Percentiles rank a stretch among this genome's conserved stretches.
These are phyloP conservation scores for Phylloscopus collybita DNA, from an alignment of 2,797 vertebrate genomes.

Conservation along the genomic window DNA sequence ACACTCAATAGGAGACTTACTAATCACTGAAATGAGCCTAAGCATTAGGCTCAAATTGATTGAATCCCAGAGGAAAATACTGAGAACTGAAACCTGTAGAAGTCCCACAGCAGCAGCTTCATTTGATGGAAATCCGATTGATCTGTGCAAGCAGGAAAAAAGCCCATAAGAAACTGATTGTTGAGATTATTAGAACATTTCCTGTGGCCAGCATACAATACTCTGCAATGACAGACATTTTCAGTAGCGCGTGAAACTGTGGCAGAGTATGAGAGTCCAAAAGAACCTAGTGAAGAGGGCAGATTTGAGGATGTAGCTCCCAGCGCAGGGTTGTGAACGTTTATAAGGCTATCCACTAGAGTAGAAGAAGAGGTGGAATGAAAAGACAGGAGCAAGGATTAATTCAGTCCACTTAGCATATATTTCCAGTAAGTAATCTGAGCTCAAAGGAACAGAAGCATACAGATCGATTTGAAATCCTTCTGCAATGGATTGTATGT, in stretches of 20 bases:
- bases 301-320: neutral
- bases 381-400: neutral
- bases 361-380: neutral
- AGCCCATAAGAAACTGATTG: neutral
- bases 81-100: neutral
- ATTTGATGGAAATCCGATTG: constrained; percentile 21
- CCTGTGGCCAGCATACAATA: neutral
- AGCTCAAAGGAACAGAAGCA: neutral
- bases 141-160: neutral
- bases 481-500: neutral
- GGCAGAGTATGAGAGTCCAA: neutral
- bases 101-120: neutral
- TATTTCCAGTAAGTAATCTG: neutral
- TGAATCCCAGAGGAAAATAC: neutral
- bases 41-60: neutral
- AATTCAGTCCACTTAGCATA: neutral
- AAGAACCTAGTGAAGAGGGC: neutral
- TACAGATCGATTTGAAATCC: neutral
- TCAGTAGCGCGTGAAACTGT: neutral
- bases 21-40: neutral
- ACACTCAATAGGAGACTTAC: neutral
- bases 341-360: neutral
- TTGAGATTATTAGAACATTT: neutral
- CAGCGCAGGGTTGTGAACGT: fast-evolving
- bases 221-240: neutral